phyloP scores from a whole-genome alignment of 2,888 invertebrate genomes.

The Pachymerium ferrugineum region DNA sequence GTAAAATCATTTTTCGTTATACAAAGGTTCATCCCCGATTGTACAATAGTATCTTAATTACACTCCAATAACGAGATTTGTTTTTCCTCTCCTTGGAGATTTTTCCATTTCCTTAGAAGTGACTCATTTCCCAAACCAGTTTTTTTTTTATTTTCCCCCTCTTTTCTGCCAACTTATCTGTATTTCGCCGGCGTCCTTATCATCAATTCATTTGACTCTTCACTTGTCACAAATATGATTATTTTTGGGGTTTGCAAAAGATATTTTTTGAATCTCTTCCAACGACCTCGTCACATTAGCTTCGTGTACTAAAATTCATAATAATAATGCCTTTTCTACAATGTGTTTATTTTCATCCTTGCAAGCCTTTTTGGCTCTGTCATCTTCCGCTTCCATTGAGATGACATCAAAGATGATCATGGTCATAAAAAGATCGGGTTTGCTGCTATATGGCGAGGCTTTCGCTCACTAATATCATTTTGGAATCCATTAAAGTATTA shows the following conservation, averaged over 20 bases:
- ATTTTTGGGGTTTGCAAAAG: neutral
- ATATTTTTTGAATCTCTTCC: slow-evolving; percentile 9
- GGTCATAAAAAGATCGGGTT: neutral
- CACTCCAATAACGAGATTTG: neutral
- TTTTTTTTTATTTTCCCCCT: neutral
- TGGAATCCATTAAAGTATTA: neutral
- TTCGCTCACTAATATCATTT: neutral
- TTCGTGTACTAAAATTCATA: neutral
- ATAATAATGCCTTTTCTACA: neutral
- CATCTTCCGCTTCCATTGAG: neutral
- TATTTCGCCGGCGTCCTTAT: neutral
- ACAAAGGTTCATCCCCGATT: neutral
- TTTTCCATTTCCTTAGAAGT: neutral
- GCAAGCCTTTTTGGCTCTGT: neutral
- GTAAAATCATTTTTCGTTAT: neutral
- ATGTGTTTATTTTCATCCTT: slow-evolving; percentile 1
- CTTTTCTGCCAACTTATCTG: neutral
- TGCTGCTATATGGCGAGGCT: neutral
- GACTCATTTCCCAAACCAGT: neutral
- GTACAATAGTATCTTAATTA: neutral
- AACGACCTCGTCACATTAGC: neutral
- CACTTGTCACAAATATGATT: slow-evolving; percentile 4
- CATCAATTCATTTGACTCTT: neutral
- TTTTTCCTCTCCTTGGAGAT: neutral
- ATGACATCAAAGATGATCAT: neutral